Base-by-base conservation (phyloP, 2,888 invertebrate species). In the Bellardia pandia region DNA sequence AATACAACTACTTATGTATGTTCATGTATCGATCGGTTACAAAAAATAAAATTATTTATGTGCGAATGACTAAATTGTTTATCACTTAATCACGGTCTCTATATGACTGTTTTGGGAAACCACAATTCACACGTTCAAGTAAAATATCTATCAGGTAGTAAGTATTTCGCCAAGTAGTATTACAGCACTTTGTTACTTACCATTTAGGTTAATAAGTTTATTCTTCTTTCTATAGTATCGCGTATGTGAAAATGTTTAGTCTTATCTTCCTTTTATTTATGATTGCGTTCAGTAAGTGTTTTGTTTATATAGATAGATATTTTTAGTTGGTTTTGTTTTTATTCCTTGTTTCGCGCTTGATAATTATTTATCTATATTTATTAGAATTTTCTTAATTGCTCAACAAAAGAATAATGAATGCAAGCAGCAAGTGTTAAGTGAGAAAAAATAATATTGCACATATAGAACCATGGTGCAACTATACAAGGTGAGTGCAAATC, bases 41-140 rank as follows among this genome's bases (percentile, higher is more conserved):
- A 51, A 51, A 68, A 74, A 72, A 53, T 30, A 14, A 40, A 45
- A 71, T 60, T 74, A 68, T 85, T 78, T 78, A 51, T 37, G 66
- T 48, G 42, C 72, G 60, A 60, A 85, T 87, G 80, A 76, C 75
- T 72, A 87, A 87, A 81, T 74, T 71, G 51, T 77, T 81, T 75
- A 68, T 45, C 74, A 81, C 74, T 81, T 74, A 74, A 77, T 81
- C 85, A 81, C 68, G 74, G 45, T 58, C 16, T 60, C 13, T 16
- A 6, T 45, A 68, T 45, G 68, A 68, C 40, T 79, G 37, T 69
- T 53, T 75, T 53, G 62, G 68, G 42, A 79, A 75, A 16, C 33
- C 8, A 45, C 33, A 58, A 14, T 58, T 68, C 48, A 68, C 72
- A 78, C 77, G 51, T 84, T 78, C 72, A 74, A 30, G 11, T 78